Evolutionary conservation across 2,113 vertebrate species (phyloP), one percentile per base, ranked within the genome.

Genomic region (Paracanthobrama guichenoti): DNA sequence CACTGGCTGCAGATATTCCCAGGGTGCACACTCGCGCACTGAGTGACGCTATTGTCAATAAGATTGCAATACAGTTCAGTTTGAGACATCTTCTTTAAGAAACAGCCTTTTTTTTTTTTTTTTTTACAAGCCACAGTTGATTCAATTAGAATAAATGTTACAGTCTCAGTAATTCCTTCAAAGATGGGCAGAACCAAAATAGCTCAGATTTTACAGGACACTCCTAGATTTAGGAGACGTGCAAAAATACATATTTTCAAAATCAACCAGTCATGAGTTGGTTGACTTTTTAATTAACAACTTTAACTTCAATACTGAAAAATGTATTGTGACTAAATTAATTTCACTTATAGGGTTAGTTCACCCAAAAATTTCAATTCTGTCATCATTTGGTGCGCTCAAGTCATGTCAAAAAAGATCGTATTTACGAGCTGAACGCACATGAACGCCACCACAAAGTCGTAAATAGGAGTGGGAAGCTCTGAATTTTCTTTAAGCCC

Each of bases 11-110:
- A 87, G 62, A 81, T 77, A 87, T 78, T 74, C 11, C 83, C 44
- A 73, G 69, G 83, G 78, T 87, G 73, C 35, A 50, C 83, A 53
- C 48, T 31, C 75, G 86, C 83, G 84, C 48, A 83, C 14, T 1
- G 13, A 79, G 39, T 46, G 60, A 80, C 2, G 79, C 24, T 67
- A 53, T 80, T 28, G 79, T 80, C 60, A 50, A 80, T n/a, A 80
- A 28, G 60, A 80, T 67, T 80, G 60, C 44, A 20, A 80, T 46
- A 48, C 12, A 66, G 60, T 24, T 24, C 2, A 0, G 35, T 80
- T 7, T 79, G 4, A 66, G 10, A 80, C 7, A 66, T 66, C 9
- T 50, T 28, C 75, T 42, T 78, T 42, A 35, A 60, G 53, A 59
- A 24, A 24, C 3, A 55, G 1, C 48, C 7, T 35, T n/a, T 26